Evolutionary conservation across 2,797 vertebrate genomes (phyloP).

Genomic region (Urophycis tenuis): DNA sequence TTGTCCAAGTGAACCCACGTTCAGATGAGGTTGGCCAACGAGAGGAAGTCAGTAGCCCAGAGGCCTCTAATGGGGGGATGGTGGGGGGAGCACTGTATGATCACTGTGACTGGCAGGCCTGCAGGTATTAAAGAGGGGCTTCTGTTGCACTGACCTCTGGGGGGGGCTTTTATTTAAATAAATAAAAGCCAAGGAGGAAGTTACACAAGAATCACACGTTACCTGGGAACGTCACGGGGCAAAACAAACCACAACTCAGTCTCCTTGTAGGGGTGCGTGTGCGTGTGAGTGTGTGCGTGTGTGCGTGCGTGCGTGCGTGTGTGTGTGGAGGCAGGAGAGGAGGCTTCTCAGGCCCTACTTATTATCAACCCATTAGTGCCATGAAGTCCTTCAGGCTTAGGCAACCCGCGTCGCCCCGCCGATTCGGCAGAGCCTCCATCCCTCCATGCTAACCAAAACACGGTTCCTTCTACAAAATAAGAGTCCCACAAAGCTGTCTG

Average conservation of each 20-base stretch:
- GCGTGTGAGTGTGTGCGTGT: not conserved
- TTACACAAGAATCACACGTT: conserved; percentile 43
- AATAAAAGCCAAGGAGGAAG: conserved; percentile 47
- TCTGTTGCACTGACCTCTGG: conserved; percentile 37
- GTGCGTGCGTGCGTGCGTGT: not conserved
- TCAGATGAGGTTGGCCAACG: conserved; percentile 40
- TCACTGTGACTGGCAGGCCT: conserved; percentile 19
- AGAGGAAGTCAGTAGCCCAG: conserved; percentile 53
- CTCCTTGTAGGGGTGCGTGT: not conserved
- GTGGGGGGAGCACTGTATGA: conserved; percentile 36
- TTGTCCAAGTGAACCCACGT: conserved; percentile 29
- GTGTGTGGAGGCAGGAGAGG: not conserved
- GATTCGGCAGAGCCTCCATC: not conserved
- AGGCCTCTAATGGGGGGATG: conserved; percentile 31
- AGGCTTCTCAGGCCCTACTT: not conserved
- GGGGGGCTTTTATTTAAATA: no score
- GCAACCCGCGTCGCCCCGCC: not conserved
- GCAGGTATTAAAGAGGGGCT: conserved; percentile 38
- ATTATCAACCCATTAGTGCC: not conserved
- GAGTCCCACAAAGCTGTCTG: not conserved
- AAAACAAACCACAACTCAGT: not conserved
- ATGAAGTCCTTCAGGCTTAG: not conserved
- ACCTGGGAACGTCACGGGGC: conserved; percentile 41
- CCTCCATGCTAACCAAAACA: not conserved
- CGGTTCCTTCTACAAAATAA: not conserved